Base-by-base conservation (phyloP, 1,140 invertebrate genomes). In the Melitaea cinxia region DNA sequence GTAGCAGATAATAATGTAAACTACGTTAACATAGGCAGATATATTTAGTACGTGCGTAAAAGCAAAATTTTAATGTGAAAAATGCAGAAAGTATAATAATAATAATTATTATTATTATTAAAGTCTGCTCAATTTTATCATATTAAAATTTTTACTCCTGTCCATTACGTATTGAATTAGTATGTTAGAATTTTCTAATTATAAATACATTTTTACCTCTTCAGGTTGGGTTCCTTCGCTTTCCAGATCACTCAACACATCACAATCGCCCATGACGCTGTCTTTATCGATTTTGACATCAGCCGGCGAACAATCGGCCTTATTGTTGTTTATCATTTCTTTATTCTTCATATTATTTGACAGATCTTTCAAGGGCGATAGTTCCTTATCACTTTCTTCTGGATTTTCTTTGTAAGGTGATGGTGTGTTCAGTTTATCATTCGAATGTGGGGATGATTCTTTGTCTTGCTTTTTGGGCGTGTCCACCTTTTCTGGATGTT, bases 151-250 rank as follows among this genome's bases (percentile, higher is more conserved):
- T n/a, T n/a, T n/a, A n/a, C n/a, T n/a, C n/a, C n/a, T n/a, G n/a
- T n/a, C n/a, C n/a, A n/a, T n/a, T n/a, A n/a, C n/a, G n/a, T n/a
- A n/a, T n/a, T n/a, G n/a, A n/a, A n/a, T n/a, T n/a, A n/a, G n/a
- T n/a, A n/a, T n/a, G n/a, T n/a, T n/a, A n/a, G n/a, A n/a, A n/a
- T n/a, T n/a, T n/a, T n/a, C 37, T 39, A n/a, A 39, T 4, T 7
- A 39, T 39, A 39, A 65, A 17, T 47, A 50, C 58, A 55, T 12
- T 60, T 62, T 69, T 78, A 94, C 94, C 92, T 96, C 95, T 83
- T 96, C 96, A 0, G 95, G 95, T 75, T 96, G 95, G 10, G 95
- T 96, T 0, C 95, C 95, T 76, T 96, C 96, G 76, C 95, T 97
- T 74, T 97, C 96, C 72, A 97, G 94, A 66, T 96, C 96, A 72